phyloP scores from a whole-genome alignment of 2,888 invertebrate species.

The Diplolepis rosae region DNA sequence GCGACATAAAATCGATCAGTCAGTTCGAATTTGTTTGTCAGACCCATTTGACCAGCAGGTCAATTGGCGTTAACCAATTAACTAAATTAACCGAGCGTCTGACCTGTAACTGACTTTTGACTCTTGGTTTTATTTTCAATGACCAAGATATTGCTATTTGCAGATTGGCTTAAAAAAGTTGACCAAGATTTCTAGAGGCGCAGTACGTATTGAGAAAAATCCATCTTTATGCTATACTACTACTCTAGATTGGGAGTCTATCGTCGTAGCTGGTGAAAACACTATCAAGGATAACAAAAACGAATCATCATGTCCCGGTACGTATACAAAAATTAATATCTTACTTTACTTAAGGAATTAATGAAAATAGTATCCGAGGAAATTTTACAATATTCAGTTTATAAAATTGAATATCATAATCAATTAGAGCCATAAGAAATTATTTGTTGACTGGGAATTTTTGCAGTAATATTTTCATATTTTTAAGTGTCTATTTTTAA shows the following conservation, averaged over 20 bases:
- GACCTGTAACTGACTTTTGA: constrained; percentile 47
- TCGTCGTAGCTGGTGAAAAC: constrained; percentile 75
- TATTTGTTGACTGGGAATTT: too few species aligned
- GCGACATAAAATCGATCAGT: constrained; percentile 50
- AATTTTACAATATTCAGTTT: too few species aligned
- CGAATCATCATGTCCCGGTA: constrained; percentile 55
- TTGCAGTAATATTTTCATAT: too few species aligned
- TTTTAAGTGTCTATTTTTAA: too few species aligned
- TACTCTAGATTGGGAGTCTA: constrained; percentile 81
- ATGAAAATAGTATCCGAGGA: too few species aligned
- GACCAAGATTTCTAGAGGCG: constrained; percentile 85
- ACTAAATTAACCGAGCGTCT: constrained; percentile 58
- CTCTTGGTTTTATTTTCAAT: constrained; percentile 31
- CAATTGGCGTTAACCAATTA: constrained; percentile 63
- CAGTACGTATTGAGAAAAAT: constrained; percentile 85
- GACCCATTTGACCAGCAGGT: constrained; percentile 57
- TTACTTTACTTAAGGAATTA: too few species aligned
- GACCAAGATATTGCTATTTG: constrained; percentile 46
- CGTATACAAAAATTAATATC: background rate
- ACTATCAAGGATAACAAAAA: constrained; percentile 61
- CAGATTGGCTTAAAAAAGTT: constrained; percentile 85
- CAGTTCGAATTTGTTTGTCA: constrained; percentile 39
- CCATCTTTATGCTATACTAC: constrained; percentile 85
- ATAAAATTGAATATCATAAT: too few species aligned
- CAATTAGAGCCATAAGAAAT: too few species aligned